These are phyloP conservation scores for Macrosiphum euphorbiae DNA, from an alignment of 2,888 invertebrate genomes.

Conservation along the genomic window DNA sequence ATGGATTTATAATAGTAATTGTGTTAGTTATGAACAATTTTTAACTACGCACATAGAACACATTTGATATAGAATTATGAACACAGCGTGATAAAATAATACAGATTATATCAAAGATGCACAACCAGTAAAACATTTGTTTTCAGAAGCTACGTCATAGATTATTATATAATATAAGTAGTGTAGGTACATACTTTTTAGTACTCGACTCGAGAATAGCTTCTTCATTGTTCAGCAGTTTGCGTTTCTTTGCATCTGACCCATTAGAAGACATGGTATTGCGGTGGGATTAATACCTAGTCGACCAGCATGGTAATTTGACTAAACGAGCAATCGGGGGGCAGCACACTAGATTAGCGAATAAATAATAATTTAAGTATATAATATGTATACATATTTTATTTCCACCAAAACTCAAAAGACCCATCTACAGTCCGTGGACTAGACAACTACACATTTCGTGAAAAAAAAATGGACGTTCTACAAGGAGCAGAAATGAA, in stretches of 20 bases:
- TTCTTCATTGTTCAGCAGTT: constrained; percentile 48
- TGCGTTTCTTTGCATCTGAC: constrained; percentile 46
- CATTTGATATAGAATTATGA: not conserved
- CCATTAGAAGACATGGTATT: constrained; percentile 28
- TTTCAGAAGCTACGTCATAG: not conserved
- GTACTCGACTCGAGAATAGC: constrained; percentile 45
- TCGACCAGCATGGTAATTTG: not conserved
- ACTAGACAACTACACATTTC: not conserved
- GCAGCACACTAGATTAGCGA: not conserved
- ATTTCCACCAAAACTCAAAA: not conserved
- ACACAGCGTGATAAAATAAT: not conserved
- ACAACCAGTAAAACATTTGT: constrained; percentile 1
- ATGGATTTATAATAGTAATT: not conserved
- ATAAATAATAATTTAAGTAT: not conserved
- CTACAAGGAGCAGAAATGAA: not conserved
- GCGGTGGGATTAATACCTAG: not conserved
- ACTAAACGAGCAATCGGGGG: not conserved
- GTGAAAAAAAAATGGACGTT: not conserved
- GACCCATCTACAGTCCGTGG: not conserved
- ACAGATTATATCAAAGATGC: not conserved
- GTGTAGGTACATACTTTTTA: constrained; percentile 46
- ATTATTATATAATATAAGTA: not conserved
- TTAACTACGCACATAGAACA: not conserved
- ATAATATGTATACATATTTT: not conserved
- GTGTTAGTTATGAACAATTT: not conserved